Conservation (phyloP, 2,888 invertebrate species). For the Drosophila lutescens region DNA sequence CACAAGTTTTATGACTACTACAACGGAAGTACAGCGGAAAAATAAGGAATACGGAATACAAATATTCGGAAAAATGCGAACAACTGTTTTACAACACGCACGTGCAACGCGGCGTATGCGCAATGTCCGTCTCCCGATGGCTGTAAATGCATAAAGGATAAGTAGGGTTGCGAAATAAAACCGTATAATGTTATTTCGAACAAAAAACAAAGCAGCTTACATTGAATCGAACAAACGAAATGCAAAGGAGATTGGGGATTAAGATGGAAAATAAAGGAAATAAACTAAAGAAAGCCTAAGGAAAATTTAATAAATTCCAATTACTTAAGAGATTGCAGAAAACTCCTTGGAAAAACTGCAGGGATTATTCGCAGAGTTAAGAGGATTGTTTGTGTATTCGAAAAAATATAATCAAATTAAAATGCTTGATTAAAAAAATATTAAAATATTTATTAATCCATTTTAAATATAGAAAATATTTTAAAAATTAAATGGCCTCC, state of each 20-base stretch:
- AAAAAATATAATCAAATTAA: background rate
- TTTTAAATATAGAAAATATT: too few relatives aligned
- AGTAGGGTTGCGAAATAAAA: conserved; percentile 28
- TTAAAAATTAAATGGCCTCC: too few relatives aligned
- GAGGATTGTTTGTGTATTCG: background rate
- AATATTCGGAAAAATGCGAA: conserved; percentile 21
- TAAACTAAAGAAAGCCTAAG: background rate
- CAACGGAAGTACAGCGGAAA: conserved; percentile 7
- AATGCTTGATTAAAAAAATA: background rate
- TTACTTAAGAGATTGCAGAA: conserved; percentile 11
- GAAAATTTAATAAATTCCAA: conserved; percentile 6
- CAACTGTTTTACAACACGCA: conserved; percentile 64
- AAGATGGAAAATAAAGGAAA: conserved; percentile 10
- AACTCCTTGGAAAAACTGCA: background rate
- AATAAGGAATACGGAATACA: conserved; percentile 12
- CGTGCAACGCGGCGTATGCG: conserved; percentile 65
- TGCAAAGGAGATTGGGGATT: conserved; percentile 20
- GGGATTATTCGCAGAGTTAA: background rate
- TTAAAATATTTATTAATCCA: too few relatives aligned
- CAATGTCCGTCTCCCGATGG: conserved; percentile 42
- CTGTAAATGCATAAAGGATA: conserved; percentile 45
- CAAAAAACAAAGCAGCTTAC: conserved; percentile 14
- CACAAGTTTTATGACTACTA: conserved; percentile 62
- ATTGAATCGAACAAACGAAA: conserved; percentile 4
- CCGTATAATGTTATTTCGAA: conserved; percentile 12